Evolutionary conservation across 2,888 invertebrate genomes (phyloP).

Genomic region (Stenoptilia bipunctidactyla): DNA sequence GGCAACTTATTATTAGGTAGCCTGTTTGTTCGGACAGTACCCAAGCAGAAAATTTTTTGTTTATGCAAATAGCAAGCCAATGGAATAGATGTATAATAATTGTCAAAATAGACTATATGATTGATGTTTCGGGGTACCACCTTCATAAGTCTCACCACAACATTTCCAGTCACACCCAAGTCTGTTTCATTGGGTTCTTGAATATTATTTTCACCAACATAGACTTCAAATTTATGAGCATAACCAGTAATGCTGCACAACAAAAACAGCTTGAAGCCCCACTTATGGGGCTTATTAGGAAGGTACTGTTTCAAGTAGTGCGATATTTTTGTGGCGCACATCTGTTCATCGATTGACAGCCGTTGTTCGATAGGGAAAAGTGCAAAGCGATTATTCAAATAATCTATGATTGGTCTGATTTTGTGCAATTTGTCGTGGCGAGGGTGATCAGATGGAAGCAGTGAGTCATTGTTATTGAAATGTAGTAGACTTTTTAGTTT

Average conservation of each 20-base stretch:
- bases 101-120: too few relatives aligned
- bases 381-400: conserved; percentile 17
- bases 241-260: conserved; percentile 6
- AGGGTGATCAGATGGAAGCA: conserved; percentile 12
- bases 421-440: conserved; percentile 18
- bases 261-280: conserved; percentile 21
- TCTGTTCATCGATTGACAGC: conserved; percentile 15
- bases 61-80: conserved; percentile 19
- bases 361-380: conserved; percentile 14
- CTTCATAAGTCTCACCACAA: too few relatives aligned
- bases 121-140: too few relatives aligned
- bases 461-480: background rate
- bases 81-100: too few relatives aligned
- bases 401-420: conserved; percentile 16
- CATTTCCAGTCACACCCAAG: too few relatives aligned
- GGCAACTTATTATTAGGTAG: conserved; percentile 14
- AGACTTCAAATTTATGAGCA: too few relatives aligned
- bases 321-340: conserved; percentile 13
- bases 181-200: too few relatives aligned
- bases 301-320: conserved; percentile 17
- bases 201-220: too few relatives aligned
- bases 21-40: conserved; percentile 15
- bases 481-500: background rate
- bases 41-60: conserved; percentile 19
- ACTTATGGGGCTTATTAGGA: conserved; percentile 23